Evolutionary conservation across 2,797 vertebrate species (phyloP), one percentile per base, ranked within the genome.

Genomic region (Neosilurus mollespiculum): DNA sequence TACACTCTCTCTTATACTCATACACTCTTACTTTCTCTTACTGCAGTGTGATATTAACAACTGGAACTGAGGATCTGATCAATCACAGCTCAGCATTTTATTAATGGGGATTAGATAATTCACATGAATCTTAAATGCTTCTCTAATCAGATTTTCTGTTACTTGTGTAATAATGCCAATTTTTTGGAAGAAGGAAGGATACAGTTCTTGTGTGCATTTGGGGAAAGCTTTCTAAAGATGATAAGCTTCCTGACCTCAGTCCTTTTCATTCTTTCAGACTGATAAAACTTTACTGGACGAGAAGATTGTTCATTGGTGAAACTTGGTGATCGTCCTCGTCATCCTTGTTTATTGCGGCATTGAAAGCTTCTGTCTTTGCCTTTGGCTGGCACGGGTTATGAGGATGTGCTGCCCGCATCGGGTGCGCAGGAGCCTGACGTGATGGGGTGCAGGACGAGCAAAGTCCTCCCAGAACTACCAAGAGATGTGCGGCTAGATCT

Each of bases 391-490:
- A 83, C 81, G 61, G 84, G 82, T 80, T 81, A 84, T 90, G 86
- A 91, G 84, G 87, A 89, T 89, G 88, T 85, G 85, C 87, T 87
- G 85, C 84, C 86, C 78, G 86, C 75, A 84, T 88, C 92, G 92
- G 93, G 73, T 91, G 94, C 88, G 91, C 91, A 93, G 90, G 87
- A 90, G 90, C 91, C 88, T 94, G 96, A 96, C 95, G 95, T 96
- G 96, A 99, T 99, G 98, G 98, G 98, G 95, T 99, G 98, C 94
- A 96, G 97, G 96, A 98, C 96, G 92, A 99, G 97, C 92, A 99
- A 99, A 93, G 97, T 99, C 91, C 97, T 99, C 94, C 98, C 98
- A 18, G 98, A 99, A 94, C 96, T 97, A 88, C 96, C 98, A 91
- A 95, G 94, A 91, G 96, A 99, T 82, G 95, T 98, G 87, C 96